Evolutionary conservation across 2,888 invertebrate species (phyloP).

Genomic region (Eugnorisma glareosa): DNA sequence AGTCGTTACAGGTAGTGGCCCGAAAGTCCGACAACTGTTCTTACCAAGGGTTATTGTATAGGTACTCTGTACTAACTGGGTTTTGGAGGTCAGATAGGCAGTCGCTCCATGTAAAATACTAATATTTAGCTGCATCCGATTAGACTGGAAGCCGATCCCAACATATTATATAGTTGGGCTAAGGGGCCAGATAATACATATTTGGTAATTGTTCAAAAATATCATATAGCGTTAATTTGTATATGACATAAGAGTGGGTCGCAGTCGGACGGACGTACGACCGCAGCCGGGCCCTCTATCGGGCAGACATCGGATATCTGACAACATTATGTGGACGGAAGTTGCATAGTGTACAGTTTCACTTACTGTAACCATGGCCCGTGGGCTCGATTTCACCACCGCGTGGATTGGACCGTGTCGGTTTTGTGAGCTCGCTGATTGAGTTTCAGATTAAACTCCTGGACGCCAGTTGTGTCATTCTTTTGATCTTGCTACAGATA

Average conservation of each 20-base stretch:
- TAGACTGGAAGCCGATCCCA: background rate
- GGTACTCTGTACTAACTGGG: background rate
- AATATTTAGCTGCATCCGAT: background rate
- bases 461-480: constrained; percentile 68
- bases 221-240: constrained; percentile 58
- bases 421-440: constrained; percentile 84
- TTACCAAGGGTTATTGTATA: background rate
- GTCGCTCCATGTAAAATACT: background rate
- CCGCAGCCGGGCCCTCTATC: constrained; percentile 76
- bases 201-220: constrained; percentile 11
- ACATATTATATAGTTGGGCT: background rate
- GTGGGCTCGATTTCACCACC: constrained; percentile 84
- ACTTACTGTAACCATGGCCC: constrained; percentile 81
- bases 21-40: background rate
- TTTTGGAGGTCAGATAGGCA: background rate
- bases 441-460: constrained; percentile 83
- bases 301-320: constrained; percentile 83
- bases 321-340: constrained; percentile 85
- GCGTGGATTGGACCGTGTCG: constrained; percentile 81
- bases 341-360: constrained; percentile 88
- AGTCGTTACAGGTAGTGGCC: background rate
- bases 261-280: constrained; percentile 78
- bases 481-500: constrained; percentile 67
- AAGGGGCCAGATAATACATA: background rate
- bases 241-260: constrained; percentile 66